A percentile compares a stretch with the other conserved stretches of the same genome.
phyloP scores from a whole-genome alignment of 2,113 vertebrate species.

The Cyanoramphus novaezelandiae region DNA sequence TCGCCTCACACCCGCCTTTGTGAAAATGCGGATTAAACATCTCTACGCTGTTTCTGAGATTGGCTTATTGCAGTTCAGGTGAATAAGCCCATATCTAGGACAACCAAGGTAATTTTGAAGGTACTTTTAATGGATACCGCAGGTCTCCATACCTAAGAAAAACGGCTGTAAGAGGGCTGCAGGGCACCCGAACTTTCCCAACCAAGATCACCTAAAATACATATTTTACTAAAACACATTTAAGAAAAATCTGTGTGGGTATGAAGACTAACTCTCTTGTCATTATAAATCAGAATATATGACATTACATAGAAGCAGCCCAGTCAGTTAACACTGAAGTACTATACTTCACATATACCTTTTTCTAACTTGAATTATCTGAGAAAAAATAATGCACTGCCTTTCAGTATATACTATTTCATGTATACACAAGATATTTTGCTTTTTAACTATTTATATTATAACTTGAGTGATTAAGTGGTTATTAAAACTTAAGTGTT shows the following conservation, averaged over 20 bases:
- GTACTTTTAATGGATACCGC: background rate
- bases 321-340: background rate
- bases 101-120: background rate
- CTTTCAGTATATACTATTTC: background rate
- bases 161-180: too few species aligned
- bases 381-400: background rate
- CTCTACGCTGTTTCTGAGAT: background rate
- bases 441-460: background rate
- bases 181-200: background rate
- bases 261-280: background rate
- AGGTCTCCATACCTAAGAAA: too few species aligned
- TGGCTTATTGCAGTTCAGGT: background rate
- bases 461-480: background rate
- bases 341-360: background rate
- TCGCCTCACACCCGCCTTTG: background rate
- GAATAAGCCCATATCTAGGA: background rate
- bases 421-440: background rate
- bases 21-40: background rate
- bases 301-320: background rate
- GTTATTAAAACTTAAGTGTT: background rate
- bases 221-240: background rate
- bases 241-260: background rate
- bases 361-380: background rate
- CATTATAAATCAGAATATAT: background rate
- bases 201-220: background rate